Conservation (phyloP, 2,797 vertebrate species). For the Gadopsis bispinosus region DNA sequence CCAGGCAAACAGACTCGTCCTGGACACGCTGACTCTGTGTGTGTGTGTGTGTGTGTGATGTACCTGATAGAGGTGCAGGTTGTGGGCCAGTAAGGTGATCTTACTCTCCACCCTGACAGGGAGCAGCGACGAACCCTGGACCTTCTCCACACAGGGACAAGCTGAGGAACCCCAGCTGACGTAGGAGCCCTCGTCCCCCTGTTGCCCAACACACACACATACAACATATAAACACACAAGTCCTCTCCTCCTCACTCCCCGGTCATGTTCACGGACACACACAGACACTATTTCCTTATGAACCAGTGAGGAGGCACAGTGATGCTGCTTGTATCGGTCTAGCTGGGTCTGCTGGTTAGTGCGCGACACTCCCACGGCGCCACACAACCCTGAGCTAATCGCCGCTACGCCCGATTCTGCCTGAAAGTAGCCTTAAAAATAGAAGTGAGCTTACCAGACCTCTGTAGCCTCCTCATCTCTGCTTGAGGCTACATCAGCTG, state of each 20-base stretch:
- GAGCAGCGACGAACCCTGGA: conserved; percentile 90
- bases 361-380: too few species aligned
- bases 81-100: conserved; percentile 90
- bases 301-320: not conserved
- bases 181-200: conserved; percentile 85
- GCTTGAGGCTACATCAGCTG: too few species aligned
- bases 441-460: too few species aligned
- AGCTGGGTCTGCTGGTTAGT: too few species aligned
- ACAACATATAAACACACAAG: conserved; percentile 12
- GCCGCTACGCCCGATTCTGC: too few species aligned
- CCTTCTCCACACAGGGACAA: conserved; percentile 93
- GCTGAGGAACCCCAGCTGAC: conserved; percentile 87
- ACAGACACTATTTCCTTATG: not conserved
- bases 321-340: not conserved
- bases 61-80: conserved; percentile 95
- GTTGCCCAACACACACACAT: conserved; percentile 22
- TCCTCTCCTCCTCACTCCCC: not conserved
- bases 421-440: too few species aligned
- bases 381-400: too few species aligned
- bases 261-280: not conserved
- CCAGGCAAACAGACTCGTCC: not conserved
- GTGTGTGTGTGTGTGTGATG: not conserved
- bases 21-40: not conserved
- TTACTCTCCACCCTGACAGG: conserved; percentile 90
- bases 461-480: too few species aligned